Base-by-base conservation (phyloP, 2,888 invertebrate species). In the Eumerus sabulonum region DNA sequence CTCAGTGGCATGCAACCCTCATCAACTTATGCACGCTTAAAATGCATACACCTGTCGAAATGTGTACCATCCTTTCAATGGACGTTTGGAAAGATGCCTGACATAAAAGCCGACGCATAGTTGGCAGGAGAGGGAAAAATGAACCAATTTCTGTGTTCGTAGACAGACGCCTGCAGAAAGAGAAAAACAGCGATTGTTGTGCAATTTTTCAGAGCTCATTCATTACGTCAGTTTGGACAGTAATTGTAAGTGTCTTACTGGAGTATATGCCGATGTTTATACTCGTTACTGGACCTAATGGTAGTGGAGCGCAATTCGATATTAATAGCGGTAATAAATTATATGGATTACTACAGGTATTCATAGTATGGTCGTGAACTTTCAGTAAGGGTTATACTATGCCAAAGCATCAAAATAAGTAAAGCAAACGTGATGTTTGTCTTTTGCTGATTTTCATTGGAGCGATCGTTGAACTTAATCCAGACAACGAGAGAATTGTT, bases 21-120 rank as follows among this genome's bases (percentile, higher is more conserved):
- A 47, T 81, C 81, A 81, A 70, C 36, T 66, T 64, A 45, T 76
- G 40, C 71, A 71, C 76, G 73, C 68, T 76, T 66, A 76, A 81
- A 76, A 76, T 66, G 68, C 76, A 68, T 66, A 66, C 81, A 81
- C 81, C 81, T 74, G 81, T 81, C 81, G 66, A 76, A 76, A 62
- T 73, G 66, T 64, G 68, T 74, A 70, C 60, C 74, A 68, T 62
- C 76, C 51, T 60, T 63, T 73, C 40, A 68, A 54, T 60, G 68
- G 59, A 60, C 63, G 53, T 59, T 74, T 54, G 45, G 59, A 74
- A 70, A 68, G 53, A 50, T 64, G 51, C 36, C 79, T 68, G 74
- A 79, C 79, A 74, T 70, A 79, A 77, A 74, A 68, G 79, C 74
- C 74, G 68, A 74, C 73, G 73, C 62, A 76, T 59, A 63, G 13